Conservation (phyloP, 2,888 invertebrate genomes). For the Agrotis exclamationis region DNA sequence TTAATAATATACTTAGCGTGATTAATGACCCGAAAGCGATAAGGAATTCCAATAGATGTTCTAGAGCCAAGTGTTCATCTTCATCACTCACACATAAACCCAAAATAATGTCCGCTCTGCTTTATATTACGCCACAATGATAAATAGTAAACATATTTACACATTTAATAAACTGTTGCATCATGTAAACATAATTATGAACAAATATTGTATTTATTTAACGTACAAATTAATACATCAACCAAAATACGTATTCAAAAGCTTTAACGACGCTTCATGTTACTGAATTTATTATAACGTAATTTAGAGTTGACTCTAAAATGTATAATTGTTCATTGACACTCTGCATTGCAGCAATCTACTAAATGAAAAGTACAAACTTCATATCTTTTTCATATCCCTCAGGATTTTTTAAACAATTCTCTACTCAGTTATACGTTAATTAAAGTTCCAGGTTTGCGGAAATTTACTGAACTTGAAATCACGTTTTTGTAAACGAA, state of each 20-base stretch:
- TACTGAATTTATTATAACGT: slow-evolving; percentile 43
- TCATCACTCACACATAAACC: slow-evolving; percentile 7
- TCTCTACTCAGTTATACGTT: slow-evolving; percentile 25
- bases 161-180: slow-evolving; percentile 17
- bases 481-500: slow-evolving; percentile 53
- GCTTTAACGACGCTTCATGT: slow-evolving; percentile 31
- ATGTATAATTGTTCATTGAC: slow-evolving; percentile 32
- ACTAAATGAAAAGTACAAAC: slow-evolving; percentile 17
- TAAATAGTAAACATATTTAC: slow-evolving; percentile 9
- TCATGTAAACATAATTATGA: slow-evolving; percentile 9
- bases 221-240: slow-evolving; percentile 26
- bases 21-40: slow-evolving; percentile 51
- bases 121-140: slow-evolving; percentile 5
- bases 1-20: slow-evolving; percentile 50
- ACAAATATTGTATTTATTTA: slow-evolving; percentile 19
- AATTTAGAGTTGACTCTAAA: slow-evolving; percentile 41
- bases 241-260: slow-evolving; percentile 28
- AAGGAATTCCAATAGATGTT: slow-evolving; percentile 38
- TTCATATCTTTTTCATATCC: slow-evolving; percentile 12
- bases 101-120: neutral
- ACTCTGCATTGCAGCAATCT: slow-evolving; percentile 41
- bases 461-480: slow-evolving; percentile 42
- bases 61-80: slow-evolving; percentile 36
- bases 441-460: slow-evolving; percentile 30
- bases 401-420: slow-evolving; percentile 4